Conservation (phyloP, 2,888 invertebrate genomes). For the Nipponacmea schrenckii region DNA sequence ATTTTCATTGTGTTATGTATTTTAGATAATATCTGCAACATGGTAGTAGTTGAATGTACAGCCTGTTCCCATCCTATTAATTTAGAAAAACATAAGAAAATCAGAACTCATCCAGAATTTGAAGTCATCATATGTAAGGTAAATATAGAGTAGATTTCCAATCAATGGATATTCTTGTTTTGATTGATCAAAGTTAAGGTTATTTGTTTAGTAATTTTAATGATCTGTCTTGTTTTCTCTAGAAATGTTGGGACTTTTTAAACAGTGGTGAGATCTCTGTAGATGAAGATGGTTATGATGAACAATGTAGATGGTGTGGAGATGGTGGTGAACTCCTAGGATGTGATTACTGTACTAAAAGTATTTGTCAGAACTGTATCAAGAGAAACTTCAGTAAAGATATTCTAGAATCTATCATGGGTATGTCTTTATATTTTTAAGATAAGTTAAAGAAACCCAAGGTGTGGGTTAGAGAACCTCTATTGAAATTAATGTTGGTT, state of each 20-base stretch:
- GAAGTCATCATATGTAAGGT: not conserved
- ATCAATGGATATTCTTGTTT: too few relatives aligned
- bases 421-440: constrained; percentile 42
- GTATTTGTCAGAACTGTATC: constrained; percentile 71
- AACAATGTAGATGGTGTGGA: constrained; percentile 71
- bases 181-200: not conserved
- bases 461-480: not conserved
- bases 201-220: not conserved
- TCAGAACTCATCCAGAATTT: constrained; percentile 2
- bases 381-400: constrained; percentile 69
- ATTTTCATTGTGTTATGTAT: not conserved
- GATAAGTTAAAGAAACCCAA: too few relatives aligned
- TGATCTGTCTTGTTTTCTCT: constrained; percentile 20
- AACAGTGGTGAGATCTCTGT: constrained; percentile 64
- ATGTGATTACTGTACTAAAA: constrained; percentile 69
- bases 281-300: constrained; percentile 70
- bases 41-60: not conserved
- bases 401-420: constrained; percentile 52
- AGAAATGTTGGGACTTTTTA: constrained; percentile 66
- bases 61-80: not conserved
- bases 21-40: not conserved
- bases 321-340: constrained; percentile 69
- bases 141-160: not conserved
- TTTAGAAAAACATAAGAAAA: not conserved
- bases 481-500: too few relatives aligned